Evolutionary conservation across 2,888 invertebrate species (phyloP).

Genomic region (Hesperia comma): DNA sequence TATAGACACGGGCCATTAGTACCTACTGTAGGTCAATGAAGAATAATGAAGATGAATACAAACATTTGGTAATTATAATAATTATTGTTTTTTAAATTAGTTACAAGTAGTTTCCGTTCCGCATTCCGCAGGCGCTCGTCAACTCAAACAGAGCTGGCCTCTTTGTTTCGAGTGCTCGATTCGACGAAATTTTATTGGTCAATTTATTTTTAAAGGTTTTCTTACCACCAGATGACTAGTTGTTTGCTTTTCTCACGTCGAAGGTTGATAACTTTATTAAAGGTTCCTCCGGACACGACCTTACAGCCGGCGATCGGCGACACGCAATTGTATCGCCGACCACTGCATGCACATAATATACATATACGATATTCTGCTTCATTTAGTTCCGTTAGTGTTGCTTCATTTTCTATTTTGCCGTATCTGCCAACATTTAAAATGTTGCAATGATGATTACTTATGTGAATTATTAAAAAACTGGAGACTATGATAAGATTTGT

Average conservation of each 20-base stretch:
- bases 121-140: slow-evolving; percentile 17
- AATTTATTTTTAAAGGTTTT: slow-evolving; percentile 30
- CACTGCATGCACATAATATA: too few species aligned
- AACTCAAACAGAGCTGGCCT: not conserved
- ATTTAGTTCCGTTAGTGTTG: too few species aligned
- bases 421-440: too few species aligned
- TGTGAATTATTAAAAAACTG: too few species aligned
- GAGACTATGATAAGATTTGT: too few species aligned
- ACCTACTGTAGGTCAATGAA: too few species aligned
- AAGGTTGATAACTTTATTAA: slow-evolving; percentile 32
- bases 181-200: slow-evolving; percentile 28
- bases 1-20: too few species aligned
- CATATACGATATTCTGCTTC: too few species aligned
- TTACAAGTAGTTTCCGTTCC: slow-evolving; percentile 16
- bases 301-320: not conserved
- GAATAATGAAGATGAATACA: not conserved
- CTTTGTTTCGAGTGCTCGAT: slow-evolving; percentile 19
- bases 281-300: not conserved
- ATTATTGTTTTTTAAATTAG: slow-evolving; percentile 1
- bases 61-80: not conserved
- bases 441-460: too few species aligned
- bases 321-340: not conserved
- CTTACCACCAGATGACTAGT: slow-evolving; percentile 12
- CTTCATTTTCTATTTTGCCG: too few species aligned
- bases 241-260: slow-evolving; percentile 27